Percentiles rank a stretch among this genome's conserved stretches.
These are phyloP conservation scores for Drosophila meridionalis DNA, from an alignment of 2,888 invertebrate species.

Conservation along the genomic window DNA sequence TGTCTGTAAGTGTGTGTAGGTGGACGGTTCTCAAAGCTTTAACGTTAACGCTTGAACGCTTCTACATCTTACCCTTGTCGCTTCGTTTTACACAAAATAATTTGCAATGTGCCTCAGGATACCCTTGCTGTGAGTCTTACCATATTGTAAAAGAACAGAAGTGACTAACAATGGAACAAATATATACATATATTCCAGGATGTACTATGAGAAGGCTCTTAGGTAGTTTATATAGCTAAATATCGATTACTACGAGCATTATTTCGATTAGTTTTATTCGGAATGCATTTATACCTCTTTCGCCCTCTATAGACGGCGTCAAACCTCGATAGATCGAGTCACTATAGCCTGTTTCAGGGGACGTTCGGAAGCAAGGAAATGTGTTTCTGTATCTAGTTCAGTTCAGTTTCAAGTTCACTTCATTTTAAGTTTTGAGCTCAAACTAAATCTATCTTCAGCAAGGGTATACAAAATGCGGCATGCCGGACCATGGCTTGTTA, in stretches of 20 bases:
- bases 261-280: neutral
- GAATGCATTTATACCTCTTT: neutral
- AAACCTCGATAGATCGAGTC: neutral
- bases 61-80: constrained; percentile 52
- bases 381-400: neutral
- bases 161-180: neutral
- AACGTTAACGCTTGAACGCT: constrained; percentile 63
- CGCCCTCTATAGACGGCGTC: neutral
- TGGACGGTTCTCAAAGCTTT: constrained; percentile 84
- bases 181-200: neutral
- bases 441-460: neutral
- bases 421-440: neutral
- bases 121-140: constrained; percentile 22
- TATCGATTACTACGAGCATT: neutral
- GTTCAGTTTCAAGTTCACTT: neutral
- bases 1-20: constrained; percentile 66
- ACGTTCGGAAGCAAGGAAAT: neutral
- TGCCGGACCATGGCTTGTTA: constrained; percentile 8
- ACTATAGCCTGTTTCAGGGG: neutral
- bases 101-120: constrained; percentile 37
- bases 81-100: constrained; percentile 50
- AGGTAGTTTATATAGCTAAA: neutral
- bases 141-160: neutral
- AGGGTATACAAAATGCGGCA: constrained; percentile 17
- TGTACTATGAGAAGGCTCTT: neutral